phyloP scores from a whole-genome alignment of 2,113 vertebrate genomes.

The Lepidothrix coronata region DNA sequence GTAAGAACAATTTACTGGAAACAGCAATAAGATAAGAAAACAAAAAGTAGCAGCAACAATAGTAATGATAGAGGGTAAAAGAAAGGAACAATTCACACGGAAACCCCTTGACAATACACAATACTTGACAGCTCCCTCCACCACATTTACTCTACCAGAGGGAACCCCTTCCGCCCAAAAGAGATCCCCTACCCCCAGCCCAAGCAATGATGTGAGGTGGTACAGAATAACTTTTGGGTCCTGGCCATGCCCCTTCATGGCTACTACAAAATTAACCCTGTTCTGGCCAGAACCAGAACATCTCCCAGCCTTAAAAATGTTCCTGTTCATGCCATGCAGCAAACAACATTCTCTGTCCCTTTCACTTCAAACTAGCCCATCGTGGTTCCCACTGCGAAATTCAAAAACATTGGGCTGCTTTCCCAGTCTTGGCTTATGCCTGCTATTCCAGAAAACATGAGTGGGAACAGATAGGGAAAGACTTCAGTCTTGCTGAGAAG shows the following conservation, averaged over 20 bases:
- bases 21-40: not conserved
- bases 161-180: not conserved
- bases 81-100: not conserved
- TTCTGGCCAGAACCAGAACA: not conserved
- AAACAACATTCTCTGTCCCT: not conserved
- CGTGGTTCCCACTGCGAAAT: not conserved
- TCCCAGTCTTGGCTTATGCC: not conserved
- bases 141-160: not conserved
- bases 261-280: not conserved
- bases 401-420: not conserved
- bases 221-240: not conserved
- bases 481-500: not conserved
- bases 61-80: not conserved
- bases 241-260: rapidly evolving
- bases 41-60: not conserved
- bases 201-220: not conserved
- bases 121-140: not conserved
- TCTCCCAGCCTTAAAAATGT: not conserved
- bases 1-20: not conserved
- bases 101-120: not conserved
- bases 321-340: not conserved
- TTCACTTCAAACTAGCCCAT: not conserved
- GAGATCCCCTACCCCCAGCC: not conserved
- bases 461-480: not conserved
- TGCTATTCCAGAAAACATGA: not conserved